Conservation (phyloP, 2,888 invertebrate genomes). For the Mesoligia furuncula region DNA sequence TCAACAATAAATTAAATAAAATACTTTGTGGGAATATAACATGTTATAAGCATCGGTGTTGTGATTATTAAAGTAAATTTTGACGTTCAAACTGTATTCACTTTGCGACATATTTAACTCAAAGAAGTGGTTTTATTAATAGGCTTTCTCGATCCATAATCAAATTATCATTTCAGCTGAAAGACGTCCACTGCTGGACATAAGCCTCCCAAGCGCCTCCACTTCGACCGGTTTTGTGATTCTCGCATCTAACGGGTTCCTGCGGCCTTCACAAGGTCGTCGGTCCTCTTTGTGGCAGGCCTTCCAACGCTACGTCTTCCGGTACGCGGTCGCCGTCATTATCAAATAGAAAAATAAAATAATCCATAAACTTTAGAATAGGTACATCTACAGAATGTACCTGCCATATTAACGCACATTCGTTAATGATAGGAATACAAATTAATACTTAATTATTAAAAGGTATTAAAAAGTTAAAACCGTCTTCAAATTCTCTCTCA, state of each 20-base stretch:
- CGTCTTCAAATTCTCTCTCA: not conserved
- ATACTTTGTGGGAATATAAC: not conserved
- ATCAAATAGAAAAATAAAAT: not conserved
- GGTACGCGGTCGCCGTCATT: too few species aligned
- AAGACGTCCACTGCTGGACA: too few species aligned
- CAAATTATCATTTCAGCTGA: too few species aligned
- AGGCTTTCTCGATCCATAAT: not conserved
- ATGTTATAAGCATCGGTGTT: too few species aligned
- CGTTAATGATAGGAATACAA: not conserved
- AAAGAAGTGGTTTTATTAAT: not conserved
- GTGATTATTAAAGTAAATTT: too few species aligned
- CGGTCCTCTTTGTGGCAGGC: too few species aligned
- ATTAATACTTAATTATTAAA: not conserved
- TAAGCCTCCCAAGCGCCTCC: too few species aligned
- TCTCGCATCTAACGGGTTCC: too few species aligned
- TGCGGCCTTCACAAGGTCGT: too few species aligned
- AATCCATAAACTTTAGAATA: not conserved
- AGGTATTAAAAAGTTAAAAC: slow-evolving; percentile 9
- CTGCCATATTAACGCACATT: not conserved
- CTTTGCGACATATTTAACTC: not conserved
- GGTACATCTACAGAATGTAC: not conserved
- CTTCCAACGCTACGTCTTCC: too few species aligned
- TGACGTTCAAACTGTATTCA: not conserved
- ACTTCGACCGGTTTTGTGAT: too few species aligned
- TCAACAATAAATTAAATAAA: too few species aligned